These are phyloP conservation scores for Grus americana DNA, from an alignment of 2,113 vertebrate species.

Conservation along the genomic window DNA sequence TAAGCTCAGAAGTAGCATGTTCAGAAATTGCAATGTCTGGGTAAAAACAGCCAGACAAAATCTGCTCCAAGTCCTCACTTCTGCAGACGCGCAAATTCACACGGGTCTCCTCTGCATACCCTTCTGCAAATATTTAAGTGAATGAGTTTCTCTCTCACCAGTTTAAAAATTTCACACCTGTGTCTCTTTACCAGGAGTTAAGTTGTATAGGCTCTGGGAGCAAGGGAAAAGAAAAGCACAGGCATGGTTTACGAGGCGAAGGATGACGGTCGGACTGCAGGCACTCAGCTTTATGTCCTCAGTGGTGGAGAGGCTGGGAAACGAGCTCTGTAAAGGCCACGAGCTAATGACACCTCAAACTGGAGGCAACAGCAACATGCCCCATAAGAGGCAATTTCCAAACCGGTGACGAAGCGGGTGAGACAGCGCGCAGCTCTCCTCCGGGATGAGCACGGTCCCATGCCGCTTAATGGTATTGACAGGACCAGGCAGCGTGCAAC, in stretches of 20 bases:
- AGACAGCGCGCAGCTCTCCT: neutral
- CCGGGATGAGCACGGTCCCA: neutral
- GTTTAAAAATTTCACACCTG: neutral
- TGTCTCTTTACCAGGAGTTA: neutral
- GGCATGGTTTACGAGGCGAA: neutral
- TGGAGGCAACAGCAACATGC: neutral
- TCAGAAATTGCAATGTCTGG: neutral
- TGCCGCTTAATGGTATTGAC: fast-evolving
- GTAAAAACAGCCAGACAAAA: neutral
- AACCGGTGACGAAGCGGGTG: neutral
- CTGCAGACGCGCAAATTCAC: neutral
- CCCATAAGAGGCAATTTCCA: neutral
- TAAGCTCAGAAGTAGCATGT: neutral
- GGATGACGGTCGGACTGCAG: neutral
- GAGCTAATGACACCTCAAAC: neutral
- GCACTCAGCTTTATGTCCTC: neutral
- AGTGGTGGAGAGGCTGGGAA: neutral
- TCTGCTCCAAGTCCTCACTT: neutral
- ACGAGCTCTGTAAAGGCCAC: neutral
- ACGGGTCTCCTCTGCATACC: neutral
- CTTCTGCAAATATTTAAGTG: neutral
- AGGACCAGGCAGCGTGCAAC: neutral
- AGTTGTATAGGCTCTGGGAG: neutral
- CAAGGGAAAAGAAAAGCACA: neutral
- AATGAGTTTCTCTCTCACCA: neutral